Base-by-base conservation (phyloP, 1,140 invertebrate genomes). In the Drosophila seguyi region DNA sequence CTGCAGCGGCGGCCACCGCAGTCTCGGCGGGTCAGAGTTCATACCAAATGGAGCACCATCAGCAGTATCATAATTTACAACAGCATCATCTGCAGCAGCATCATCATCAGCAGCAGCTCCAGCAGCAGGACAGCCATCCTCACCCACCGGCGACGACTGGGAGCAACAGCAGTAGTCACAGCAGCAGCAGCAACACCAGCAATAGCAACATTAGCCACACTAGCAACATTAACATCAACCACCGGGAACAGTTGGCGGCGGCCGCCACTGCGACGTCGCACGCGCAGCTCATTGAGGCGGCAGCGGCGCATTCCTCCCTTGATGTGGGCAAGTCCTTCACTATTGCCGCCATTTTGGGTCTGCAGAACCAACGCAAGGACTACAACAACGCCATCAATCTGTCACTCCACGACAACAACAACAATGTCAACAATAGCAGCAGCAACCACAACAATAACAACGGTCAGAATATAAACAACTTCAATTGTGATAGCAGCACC, bases 311-410 rank as follows among this genome's bases (percentile, higher is more conserved):
- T 85, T 91, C 92, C 77, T 86, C 92, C 75, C 86, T 92, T 68
- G 92, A 92, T 66, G 90, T 91, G 65, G 92, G 93, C 29, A 96
- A 96, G 84, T 96, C 96, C 3, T 97, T 97, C 83, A 97, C 96
- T 20, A 97, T 97, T 79, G 96, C 96, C 71, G 96, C 96, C 18
- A 97, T 97, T 80, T 93, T 97, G n/a, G 96, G 96, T 8, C 92
- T 96, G 53, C 92, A 93, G 47, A 84, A 56, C 55, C 85, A 88
- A 27, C 76, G 85, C n/a, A 92, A 92, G 69, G 92, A 93, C 50
- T 92, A 91, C 78, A 92, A 91, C 79, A 92, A 90, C 78, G 92
- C 90, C 61, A 93, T 93, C 67, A 93, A 93, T 82, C 69, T 93
- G 69, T 93, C 92, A 63, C 76, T 93, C 38, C 92, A 92, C 79